These are phyloP conservation scores for Clarias pachynema DNA, from an alignment of 2,797 vertebrate species.

Conservation along the genomic window DNA sequence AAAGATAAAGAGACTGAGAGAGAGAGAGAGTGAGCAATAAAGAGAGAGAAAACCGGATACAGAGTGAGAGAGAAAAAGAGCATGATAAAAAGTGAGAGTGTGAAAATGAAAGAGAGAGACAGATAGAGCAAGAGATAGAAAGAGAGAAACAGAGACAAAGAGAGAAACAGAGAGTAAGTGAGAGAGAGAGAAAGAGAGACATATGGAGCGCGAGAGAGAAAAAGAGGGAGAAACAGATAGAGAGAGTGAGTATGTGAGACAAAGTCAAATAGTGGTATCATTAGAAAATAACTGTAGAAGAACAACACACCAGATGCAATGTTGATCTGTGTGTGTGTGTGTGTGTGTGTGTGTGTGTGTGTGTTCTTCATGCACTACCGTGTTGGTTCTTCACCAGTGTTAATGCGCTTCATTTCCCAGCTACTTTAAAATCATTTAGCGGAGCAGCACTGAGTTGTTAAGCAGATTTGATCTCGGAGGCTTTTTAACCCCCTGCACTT, in stretches of 20 bases:
- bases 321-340: neutral
- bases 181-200: too few species aligned
- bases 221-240: neutral
- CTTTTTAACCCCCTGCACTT: slow-evolving; percentile 54
- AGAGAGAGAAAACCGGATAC: too few species aligned
- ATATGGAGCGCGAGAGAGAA: neutral
- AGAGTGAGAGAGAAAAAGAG: too few species aligned
- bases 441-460: slow-evolving; percentile 68
- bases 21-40: too few species aligned
- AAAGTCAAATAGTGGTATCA: neutral
- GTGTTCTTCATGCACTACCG: neutral
- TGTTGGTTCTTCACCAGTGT: slow-evolving; percentile 39
- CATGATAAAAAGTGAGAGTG: too few species aligned
- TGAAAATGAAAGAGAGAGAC: too few species aligned
- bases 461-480: slow-evolving; percentile 73
- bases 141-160: too few species aligned
- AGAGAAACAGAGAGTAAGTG: too few species aligned
- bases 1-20: neutral
- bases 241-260: too few species aligned
- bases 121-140: too few species aligned
- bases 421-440: slow-evolving; percentile 75
- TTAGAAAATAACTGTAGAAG: neutral
- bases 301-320: neutral
- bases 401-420: slow-evolving; percentile 74
- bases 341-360: neutral